Evolutionary conservation across 1,140 invertebrate species (phyloP), one percentile per base, ranked within the genome.

Genomic region (Harlomillsia oculata): DNA sequence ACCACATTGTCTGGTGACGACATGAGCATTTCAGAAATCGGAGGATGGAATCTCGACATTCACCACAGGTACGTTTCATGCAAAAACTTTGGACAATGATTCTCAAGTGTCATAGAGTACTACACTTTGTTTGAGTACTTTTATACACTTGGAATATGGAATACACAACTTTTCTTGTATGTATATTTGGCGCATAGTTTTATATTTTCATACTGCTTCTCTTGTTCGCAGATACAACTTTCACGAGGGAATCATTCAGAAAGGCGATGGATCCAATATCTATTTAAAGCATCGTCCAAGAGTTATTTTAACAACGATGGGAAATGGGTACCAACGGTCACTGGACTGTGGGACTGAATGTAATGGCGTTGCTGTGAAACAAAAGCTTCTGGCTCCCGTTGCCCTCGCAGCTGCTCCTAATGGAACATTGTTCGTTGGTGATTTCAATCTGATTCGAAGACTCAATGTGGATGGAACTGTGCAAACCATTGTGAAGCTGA

Each of bases 11-110:
- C 88, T 66, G 94, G 93, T 3, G 89, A 94, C 68, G 92, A 97
- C 69, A 90, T 97, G 83, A 89, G 87, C 48, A 95, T 96, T 30
- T 93, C 91, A 0, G 89, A 94, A 70, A 84, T 97, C 20, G 92
- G 92, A 2, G 90, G 89, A 6, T 97, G 94, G 94, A 96, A 96
- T 72, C 72, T 98, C 49, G 90, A 97, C 69, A 92, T 97, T 63
- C 94, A 97, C 74, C 94, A 98, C 68, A 48, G 45, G 45, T 32
- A 48, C 8, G n/a, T 9, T 34, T 9, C 2, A 16, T 16, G 3
- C 39, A 14, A 14, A 9, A 41, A 9, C 16, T 9, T 41, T 41
- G 13, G 21, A 1, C 11, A 6, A 21, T 46, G 8, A 9, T 2
- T 46, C 2, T 16, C n/a, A n/a, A n/a, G n/a, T n/a, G n/a, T n/a